A percentile compares a stretch with the other conserved stretches of the same genome.
phyloP scores from a whole-genome alignment of 2,888 invertebrate genomes.

The Baronia brevicornis region DNA sequence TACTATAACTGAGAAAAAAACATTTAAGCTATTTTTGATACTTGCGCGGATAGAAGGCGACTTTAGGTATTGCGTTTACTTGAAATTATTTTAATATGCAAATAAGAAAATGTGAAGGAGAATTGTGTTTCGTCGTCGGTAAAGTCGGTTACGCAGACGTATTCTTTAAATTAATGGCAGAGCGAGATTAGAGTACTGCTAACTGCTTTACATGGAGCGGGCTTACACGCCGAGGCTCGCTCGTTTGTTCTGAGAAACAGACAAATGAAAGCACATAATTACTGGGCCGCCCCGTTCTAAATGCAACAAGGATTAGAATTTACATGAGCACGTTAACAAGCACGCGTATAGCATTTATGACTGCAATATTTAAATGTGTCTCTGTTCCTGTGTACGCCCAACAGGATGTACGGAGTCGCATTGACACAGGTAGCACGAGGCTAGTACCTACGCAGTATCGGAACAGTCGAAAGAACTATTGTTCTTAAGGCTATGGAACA shows the following conservation, averaged over 20 bases:
- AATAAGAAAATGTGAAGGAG: slow-evolving; percentile 74
- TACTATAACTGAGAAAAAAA: slow-evolving; percentile 28
- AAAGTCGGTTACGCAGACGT: slow-evolving; percentile 68
- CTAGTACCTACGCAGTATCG: slow-evolving; percentile 3
- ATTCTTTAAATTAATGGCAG: slow-evolving; percentile 74
- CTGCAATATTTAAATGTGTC: slow-evolving; percentile 59
- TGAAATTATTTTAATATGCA: slow-evolving; percentile 76
- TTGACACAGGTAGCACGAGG: slow-evolving; percentile 15
- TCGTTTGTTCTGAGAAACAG: slow-evolving; percentile 70
- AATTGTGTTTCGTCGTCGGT: slow-evolving; percentile 68
- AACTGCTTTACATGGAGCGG: slow-evolving; percentile 72
- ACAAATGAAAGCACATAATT: slow-evolving; percentile 76
- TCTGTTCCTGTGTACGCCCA: slow-evolving; percentile 21
- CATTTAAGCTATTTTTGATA: slow-evolving; percentile 38
- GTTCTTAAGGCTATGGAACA: too few relatives aligned
- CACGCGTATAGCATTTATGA: slow-evolving; percentile 72
- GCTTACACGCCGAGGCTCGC: slow-evolving; percentile 56
- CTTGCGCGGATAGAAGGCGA: slow-evolving; percentile 49
- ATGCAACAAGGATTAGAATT: slow-evolving; percentile 74
- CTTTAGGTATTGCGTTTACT: slow-evolving; percentile 71
- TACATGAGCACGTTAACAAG: slow-evolving; percentile 66
- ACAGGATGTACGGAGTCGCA: slow-evolving; percentile 27
- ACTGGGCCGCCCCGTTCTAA: slow-evolving; percentile 71
- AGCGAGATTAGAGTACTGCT: slow-evolving; percentile 72
- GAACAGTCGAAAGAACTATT: too few relatives aligned